These are phyloP conservation scores for Gallinago solitaria DNA, from an alignment of 2,797 vertebrate species.

Conservation along the genomic window DNA sequence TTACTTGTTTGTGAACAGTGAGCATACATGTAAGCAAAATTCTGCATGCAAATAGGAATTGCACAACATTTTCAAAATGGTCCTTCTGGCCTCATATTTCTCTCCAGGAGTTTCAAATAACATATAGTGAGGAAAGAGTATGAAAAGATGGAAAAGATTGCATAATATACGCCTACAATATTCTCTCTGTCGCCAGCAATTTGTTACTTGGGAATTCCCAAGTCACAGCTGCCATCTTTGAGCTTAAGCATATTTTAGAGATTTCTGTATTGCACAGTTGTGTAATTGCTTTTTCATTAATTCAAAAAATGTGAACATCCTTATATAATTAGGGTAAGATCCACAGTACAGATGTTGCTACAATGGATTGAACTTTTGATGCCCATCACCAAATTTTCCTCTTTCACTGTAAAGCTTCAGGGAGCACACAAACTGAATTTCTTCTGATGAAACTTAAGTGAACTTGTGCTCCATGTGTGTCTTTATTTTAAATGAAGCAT, in stretches of 20 bases:
- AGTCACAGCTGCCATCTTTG: background rate
- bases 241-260: background rate
- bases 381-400: rapidly evolving
- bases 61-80: background rate
- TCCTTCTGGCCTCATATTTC: background rate
- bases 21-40: background rate
- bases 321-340: background rate
- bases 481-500: background rate
- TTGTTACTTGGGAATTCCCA: background rate
- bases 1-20: background rate
- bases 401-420: background rate
- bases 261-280: background rate
- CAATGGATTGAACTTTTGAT: background rate
- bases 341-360: background rate
- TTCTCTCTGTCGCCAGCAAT: background rate
- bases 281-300: background rate
- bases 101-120: background rate
- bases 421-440: background rate
- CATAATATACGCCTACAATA: background rate
- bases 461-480: background rate
- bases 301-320: background rate
- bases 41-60: background rate
- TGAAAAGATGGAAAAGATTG: background rate
- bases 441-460: background rate
- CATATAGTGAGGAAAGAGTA: background rate